These are phyloP conservation scores for Bubo blakistoni DNA, from an alignment of 2,113 vertebrate species.

Conservation along the genomic window DNA sequence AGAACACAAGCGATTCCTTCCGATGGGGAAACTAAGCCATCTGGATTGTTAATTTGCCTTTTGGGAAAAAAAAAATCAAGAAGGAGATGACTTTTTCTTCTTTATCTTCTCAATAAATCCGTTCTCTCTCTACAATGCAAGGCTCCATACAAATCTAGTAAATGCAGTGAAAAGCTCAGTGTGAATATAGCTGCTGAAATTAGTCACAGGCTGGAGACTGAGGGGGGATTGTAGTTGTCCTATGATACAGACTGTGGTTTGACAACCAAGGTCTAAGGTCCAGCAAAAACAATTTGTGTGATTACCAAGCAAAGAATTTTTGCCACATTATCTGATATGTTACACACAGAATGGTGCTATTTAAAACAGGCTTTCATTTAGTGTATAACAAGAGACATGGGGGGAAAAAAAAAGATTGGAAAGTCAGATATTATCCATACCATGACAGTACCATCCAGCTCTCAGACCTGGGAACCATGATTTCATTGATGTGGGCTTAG, in stretches of 20 bases:
- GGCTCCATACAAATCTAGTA: neutral
- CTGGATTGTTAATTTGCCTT: neutral
- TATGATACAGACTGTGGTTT: neutral
- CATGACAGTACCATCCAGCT: fast-evolving
- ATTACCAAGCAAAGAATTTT: neutral
- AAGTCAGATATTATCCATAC: neutral
- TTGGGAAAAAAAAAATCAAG: neutral
- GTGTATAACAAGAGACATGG: neutral
- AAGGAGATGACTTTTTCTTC: neutral
- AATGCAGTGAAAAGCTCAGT: neutral
- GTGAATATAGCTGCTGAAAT: neutral
- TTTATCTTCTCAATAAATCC: neutral
- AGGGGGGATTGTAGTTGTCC: neutral
- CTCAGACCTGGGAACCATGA: neutral
- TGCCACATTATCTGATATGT: neutral
- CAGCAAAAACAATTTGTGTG: neutral
- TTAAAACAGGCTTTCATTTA: neutral
- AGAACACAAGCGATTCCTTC: neutral
- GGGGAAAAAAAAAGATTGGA: neutral
- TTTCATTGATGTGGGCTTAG: neutral
- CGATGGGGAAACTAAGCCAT: neutral
- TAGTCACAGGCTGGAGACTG: neutral
- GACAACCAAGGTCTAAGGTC: neutral
- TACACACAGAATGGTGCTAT: fast-evolving
- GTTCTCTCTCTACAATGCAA: neutral